Percentiles rank a stretch among this genome's conserved stretches.
These are phyloP conservation scores for Caenorhabditis becei DNA, from an alignment of 2,888 invertebrate species.

Conservation along the genomic window DNA sequence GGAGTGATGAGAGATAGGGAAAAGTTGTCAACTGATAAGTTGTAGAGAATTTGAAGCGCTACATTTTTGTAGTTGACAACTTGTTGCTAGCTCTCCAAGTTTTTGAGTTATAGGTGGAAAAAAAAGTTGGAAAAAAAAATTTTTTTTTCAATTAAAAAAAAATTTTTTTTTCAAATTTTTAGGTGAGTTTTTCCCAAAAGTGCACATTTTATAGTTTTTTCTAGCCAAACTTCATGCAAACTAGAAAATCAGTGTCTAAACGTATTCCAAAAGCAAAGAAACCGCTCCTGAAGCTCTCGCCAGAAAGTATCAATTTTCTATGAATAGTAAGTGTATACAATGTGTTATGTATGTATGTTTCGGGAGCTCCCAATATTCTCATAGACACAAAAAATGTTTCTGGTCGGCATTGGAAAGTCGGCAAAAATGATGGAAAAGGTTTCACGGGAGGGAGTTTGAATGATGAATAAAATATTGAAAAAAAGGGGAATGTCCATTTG, in stretches of 20 bases:
- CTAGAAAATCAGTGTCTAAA: neutral
- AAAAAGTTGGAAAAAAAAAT: neutral
- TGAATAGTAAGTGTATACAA: slow-evolving; percentile 2
- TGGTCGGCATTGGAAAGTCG: neutral
- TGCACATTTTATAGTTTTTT: too few species aligned
- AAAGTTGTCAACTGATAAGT: neutral
- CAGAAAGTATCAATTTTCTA: neutral
- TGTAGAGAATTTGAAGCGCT: neutral
- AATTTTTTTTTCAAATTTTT: too few species aligned
- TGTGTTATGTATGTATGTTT: slow-evolving; percentile 2
- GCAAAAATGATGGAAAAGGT: neutral
- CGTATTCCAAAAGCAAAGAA: neutral
- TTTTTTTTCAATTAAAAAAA: too few species aligned
- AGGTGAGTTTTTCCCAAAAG: too few species aligned
- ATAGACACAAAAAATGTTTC: neutral
- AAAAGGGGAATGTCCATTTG: neutral
- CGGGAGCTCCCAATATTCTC: neutral
- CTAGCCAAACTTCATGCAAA: neutral
- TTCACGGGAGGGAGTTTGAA: neutral
- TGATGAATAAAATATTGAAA: neutral
- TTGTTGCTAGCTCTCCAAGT: neutral
- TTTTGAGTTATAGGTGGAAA: neutral
- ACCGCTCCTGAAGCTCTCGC: too few species aligned
- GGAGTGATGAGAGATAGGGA: neutral
- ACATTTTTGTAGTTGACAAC: neutral